A percentile compares a stretch with the other conserved stretches of the same genome.
Evolutionary conservation across 2,113 vertebrate species (phyloP).

Genomic region (Callopanchax toddi): DNA sequence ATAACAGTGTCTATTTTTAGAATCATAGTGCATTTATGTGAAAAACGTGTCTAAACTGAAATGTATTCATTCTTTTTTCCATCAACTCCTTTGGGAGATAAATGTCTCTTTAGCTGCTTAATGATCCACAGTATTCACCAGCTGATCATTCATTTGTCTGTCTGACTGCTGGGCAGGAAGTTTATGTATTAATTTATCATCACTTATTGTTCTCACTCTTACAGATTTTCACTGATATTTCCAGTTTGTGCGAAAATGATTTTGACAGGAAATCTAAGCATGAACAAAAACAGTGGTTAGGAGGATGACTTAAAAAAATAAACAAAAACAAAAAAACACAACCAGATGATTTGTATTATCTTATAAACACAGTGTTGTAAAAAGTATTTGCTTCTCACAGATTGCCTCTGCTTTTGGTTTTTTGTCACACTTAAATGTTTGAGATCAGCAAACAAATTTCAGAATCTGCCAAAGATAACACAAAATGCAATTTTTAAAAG

Average conservation of each 20-base stretch:
- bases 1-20: neutral
- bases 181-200: neutral
- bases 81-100: neutral
- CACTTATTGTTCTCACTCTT: neutral
- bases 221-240: neutral
- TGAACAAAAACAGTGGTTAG: neutral
- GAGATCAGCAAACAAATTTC: too few species aligned
- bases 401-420: too few species aligned
- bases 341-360: too few species aligned
- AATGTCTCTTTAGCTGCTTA: neutral
- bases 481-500: too few species aligned
- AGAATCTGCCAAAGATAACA: too few species aligned
- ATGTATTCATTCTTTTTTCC: neutral
- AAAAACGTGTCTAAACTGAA: too few species aligned
- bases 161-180: conserved; percentile 1
- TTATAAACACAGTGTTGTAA: too few species aligned
- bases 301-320: neutral
- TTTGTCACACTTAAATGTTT: too few species aligned
- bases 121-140: conserved; percentile 2
- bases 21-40: neutral
- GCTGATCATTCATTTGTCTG: conserved; percentile 7
- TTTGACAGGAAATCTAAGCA: neutral
- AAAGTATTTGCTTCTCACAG: too few species aligned
- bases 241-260: neutral
- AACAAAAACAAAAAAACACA: too few species aligned